Base-by-base conservation (phyloP, 1,140 invertebrate species). In the Caligus rogercresseyi region DNA sequence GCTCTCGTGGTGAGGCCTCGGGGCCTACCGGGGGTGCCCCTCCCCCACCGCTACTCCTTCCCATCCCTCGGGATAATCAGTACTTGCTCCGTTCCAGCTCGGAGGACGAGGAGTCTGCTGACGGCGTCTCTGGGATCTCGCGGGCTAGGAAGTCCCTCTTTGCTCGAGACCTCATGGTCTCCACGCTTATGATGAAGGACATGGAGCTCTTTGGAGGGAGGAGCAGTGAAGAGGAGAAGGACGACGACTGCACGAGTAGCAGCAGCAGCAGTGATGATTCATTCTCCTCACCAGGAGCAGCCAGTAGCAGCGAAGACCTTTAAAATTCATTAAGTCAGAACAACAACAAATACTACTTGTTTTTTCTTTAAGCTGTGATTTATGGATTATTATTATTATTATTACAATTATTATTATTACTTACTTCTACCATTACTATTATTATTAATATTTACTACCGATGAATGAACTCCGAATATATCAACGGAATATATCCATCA, bases 201-300 rank as follows among this genome's bases (percentile, higher is more conserved):
- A 68, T 66, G 14, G 78, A 75, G 0, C 91, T 90, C 77, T 94
- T 83, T 64, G 89, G 79, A 18, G 83, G 83, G 4, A 90, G 90
- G 79, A 95, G 90, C 71, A 94, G 90, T 69, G 88, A 92, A 1
- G 90, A 90, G 78, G 95, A 96, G 73, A n/a, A n/a, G n/a, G 31
- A 43, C n/a, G 31, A 11, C 7, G 31, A 43, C n/a, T 11, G 31
- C n/a, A 43, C 7, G 7, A 43, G 31, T n/a, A 43, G 31, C n/a
- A n/a, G 31, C 7, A 43, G 31, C n/a, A 43, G 31, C 31, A 43
- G 31, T 43, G 31, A n/a, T 43, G 31, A 43, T 43, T 43, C 31
- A 43, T n/a, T n/a, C n/a, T n/a, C n/a, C n/a, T n/a, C n/a, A n/a
- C n/a, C n/a, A n/a, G n/a, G n/a, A n/a, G n/a, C n/a, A n/a, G n/a